Evolutionary conservation across 2,113 vertebrate genomes (phyloP).

Genomic region (Reinhardtius hippoglossoides): DNA sequence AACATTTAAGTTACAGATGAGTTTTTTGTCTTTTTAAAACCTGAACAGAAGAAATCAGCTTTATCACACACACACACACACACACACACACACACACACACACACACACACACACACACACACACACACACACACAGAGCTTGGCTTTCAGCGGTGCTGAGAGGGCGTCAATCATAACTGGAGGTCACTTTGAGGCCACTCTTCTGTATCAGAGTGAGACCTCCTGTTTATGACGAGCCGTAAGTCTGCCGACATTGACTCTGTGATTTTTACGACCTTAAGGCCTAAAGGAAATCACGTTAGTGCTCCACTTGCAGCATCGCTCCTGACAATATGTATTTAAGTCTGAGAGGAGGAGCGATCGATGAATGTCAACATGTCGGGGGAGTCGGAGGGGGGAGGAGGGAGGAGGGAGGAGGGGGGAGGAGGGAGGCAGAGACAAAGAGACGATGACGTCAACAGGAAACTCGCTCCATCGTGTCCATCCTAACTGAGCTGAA

Average conservation of each 20-base stretch:
- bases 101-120: neutral
- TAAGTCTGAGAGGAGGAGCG: slow-evolving; percentile 43
- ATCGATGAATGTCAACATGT: slow-evolving; percentile 65
- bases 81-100: neutral
- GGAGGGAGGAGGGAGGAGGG: slow-evolving; percentile 7
- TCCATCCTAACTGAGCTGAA: neutral
- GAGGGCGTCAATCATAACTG: slow-evolving; percentile 37
- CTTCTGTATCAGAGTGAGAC: slow-evolving; percentile 35
- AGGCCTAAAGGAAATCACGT: slow-evolving; percentile 65
- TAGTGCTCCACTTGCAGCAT: slow-evolving; percentile 49
- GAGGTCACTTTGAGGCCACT: slow-evolving; percentile 55
- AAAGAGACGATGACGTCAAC: neutral
- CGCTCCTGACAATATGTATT: slow-evolving; percentile 68
- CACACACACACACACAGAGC: neutral
- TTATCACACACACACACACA: slow-evolving; percentile 2
- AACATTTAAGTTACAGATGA: neutral
- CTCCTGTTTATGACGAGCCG: slow-evolving; percentile 37
- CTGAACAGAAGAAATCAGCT: neutral
- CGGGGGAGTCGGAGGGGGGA: slow-evolving; percentile 14
- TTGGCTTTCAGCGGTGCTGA: slow-evolving; percentile 37
- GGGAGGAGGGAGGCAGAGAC: neutral
- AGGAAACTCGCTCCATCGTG: neutral
- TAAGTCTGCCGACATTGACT: slow-evolving; percentile 61
- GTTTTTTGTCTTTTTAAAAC: slow-evolving; percentile 5
- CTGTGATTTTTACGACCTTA: slow-evolving; percentile 56